Conservation (phyloP, 1,140 invertebrate species). For the Drosophila murphyi region DNA sequence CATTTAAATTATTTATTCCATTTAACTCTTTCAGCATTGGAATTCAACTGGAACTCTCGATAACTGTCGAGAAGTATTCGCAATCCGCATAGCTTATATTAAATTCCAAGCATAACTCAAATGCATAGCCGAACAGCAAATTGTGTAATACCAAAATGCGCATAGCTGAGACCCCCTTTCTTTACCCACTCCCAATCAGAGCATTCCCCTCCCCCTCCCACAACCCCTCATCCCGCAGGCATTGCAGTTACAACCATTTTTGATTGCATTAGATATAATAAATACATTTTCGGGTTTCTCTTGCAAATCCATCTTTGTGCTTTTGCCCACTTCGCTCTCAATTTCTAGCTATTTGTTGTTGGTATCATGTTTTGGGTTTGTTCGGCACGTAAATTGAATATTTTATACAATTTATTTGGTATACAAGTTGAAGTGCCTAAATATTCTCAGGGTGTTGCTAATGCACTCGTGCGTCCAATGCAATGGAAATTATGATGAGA, state of each 20-base stretch:
- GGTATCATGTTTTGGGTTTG: conserved; percentile 10
- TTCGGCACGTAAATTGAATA: conserved; percentile 75
- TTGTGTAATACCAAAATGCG: conserved; percentile 61
- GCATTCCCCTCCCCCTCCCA: too few relatives aligned
- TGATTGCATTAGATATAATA: conserved; percentile 76
- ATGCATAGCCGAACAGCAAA: conserved; percentile 41
- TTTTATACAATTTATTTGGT: conserved; percentile 81
- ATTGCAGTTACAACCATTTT: conserved; percentile 67
- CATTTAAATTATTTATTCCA: neutral
- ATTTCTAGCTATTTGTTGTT: neutral
- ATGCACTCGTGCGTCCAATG: conserved; percentile 71
- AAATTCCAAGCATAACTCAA: conserved; percentile 70
- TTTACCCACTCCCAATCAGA: neutral
- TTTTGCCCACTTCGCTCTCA: too few relatives aligned
- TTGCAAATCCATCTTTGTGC: neutral
- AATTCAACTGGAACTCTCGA: conserved; percentile 26
- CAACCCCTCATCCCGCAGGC: conserved; percentile 54
- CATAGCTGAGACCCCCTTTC: conserved; percentile 45
- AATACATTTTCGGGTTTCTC: conserved; percentile 40
- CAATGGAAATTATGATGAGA: conserved; percentile 53
- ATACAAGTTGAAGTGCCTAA: conserved; percentile 62
- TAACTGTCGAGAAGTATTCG: conserved; percentile 18
- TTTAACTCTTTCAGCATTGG: conserved; percentile 3
- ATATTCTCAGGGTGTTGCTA: conserved; percentile 60
- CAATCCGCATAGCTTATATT: conserved; percentile 64